A percentile compares a stretch with the other conserved stretches of the same genome.
Conservation (phyloP, 2,797 vertebrate species). For the Dipus sagitta region DNA sequence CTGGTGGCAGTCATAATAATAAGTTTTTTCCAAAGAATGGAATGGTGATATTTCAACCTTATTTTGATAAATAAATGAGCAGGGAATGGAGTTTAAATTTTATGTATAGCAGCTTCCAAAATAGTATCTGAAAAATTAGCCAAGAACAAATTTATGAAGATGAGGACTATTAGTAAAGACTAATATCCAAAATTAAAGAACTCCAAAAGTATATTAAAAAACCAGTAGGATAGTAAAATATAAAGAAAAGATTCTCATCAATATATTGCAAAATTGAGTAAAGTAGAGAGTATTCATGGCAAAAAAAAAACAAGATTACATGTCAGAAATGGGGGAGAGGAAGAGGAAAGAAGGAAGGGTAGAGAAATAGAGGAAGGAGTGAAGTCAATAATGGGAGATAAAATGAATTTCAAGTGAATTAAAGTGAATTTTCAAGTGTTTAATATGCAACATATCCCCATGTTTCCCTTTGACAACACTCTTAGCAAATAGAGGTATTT, state of each 20-base stretch:
- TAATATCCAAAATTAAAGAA: neutral
- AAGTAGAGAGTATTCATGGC: too few relatives aligned
- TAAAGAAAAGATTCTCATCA: neutral
- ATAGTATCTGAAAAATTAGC: neutral
- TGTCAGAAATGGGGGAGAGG: neutral
- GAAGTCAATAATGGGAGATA: neutral
- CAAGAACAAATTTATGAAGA: neutral
- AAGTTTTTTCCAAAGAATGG: too few relatives aligned
- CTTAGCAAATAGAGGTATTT: too few relatives aligned
- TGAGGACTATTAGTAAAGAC: neutral
- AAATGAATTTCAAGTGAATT: neutral
- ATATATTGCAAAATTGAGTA: too few relatives aligned
- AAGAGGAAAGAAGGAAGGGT: neutral
- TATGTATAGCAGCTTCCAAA: neutral
- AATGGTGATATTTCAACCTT: too few relatives aligned
- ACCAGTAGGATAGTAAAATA: neutral
- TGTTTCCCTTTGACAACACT: too few relatives aligned
- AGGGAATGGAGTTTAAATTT: neutral
- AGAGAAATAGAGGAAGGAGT: neutral
- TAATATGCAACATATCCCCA: neutral
- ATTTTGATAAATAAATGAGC: neutral
- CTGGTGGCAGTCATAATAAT: rapidly evolving
- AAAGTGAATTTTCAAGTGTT: neutral
- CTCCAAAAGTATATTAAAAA: neutral
- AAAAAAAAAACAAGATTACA: neutral